These are phyloP conservation scores for Morpho achilles DNA, from an alignment of 2,888 invertebrate genomes.

Conservation along the genomic window DNA sequence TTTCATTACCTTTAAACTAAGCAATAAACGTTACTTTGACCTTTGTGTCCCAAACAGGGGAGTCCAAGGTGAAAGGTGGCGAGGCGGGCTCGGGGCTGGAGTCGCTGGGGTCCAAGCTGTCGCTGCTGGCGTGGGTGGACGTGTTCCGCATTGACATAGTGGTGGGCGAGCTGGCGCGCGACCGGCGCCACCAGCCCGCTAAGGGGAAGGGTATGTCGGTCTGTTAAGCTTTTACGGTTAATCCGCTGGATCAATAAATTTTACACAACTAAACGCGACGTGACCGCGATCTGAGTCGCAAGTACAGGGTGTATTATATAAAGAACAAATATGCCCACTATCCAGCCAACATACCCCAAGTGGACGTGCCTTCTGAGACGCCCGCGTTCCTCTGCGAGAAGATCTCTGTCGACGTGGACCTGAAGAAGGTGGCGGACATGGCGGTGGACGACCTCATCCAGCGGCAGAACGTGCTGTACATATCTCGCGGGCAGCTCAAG, in stretches of 20 bases:
- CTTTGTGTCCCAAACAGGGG: constrained; percentile 23
- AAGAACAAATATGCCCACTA: no score
- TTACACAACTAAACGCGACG: no score
- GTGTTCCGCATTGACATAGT: constrained; percentile 95
- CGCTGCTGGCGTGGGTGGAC: constrained; percentile 91
- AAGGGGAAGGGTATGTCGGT: constrained; percentile 46
- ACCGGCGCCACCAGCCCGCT: constrained; percentile 31
- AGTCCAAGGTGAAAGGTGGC: constrained; percentile 39
- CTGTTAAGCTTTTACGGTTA: no score
- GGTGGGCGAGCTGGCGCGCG: constrained; percentile 87
- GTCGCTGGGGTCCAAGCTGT: constrained; percentile 92
- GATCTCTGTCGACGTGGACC: constrained; percentile 92
- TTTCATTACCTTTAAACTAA: no score
- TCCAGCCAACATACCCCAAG: constrained; percentile 40
- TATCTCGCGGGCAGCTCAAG: constrained; percentile 91
- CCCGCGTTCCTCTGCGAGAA: constrained; percentile 96
- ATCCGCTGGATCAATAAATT: no score
- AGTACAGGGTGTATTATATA: no score
- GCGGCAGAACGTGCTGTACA: constrained; percentile 90
- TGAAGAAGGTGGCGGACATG: constrained; percentile 94
- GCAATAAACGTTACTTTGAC: no score
- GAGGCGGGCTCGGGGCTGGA: constrained; percentile 82
- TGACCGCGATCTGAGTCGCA: no score
- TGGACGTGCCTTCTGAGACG: constrained; percentile 83
- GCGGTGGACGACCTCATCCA: constrained; percentile 91